Conservation (phyloP, 1,140 invertebrate genomes). For the Carcinoscorpius rotundicauda region DNA sequence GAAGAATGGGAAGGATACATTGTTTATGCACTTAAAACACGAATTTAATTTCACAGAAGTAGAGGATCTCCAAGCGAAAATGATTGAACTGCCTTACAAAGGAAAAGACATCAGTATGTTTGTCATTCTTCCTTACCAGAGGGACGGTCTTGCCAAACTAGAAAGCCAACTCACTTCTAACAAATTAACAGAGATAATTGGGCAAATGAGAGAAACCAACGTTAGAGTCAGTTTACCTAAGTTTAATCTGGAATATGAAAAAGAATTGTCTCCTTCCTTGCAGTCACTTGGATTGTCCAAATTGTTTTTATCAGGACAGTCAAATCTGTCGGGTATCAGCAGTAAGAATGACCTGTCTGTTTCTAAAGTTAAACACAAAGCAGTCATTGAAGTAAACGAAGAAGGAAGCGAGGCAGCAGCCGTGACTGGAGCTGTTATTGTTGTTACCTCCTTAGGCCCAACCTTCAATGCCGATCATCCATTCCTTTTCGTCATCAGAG, state of each 20-base stretch:
- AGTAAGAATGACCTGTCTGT: conserved; percentile 16
- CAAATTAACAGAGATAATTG: conserved; percentile 5
- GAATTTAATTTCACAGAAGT: conserved; percentile 55
- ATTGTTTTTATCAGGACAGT: conserved; percentile 18
- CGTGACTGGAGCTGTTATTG: conserved; percentile 38
- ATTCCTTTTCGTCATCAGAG: neutral
- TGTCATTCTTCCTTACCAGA: conserved; percentile 27
- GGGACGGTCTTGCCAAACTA: conserved; percentile 15
- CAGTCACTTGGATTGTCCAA: conserved; percentile 19
- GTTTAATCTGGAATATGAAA: conserved; percentile 23
- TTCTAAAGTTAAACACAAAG: conserved; percentile 36
- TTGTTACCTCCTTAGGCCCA: neutral
- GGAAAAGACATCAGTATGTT: conserved; percentile 32
- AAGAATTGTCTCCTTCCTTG: conserved; percentile 18
- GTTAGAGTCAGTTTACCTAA: conserved; percentile 25
- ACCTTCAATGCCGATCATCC: neutral
- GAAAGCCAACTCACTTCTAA: conserved; percentile 6
- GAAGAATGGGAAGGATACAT: conserved; percentile 49
- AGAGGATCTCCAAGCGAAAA: conserved; percentile 41
- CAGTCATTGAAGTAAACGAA: conserved; percentile 49
- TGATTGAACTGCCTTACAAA: conserved; percentile 56
- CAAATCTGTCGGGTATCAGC: conserved; percentile 22
- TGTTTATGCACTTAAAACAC: conserved; percentile 66
- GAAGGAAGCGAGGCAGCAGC: conserved; percentile 58
- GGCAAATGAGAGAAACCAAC: conserved; percentile 3